phyloP scores from a whole-genome alignment of 2,797 vertebrate genomes.

The Simalia tracyae region DNA sequence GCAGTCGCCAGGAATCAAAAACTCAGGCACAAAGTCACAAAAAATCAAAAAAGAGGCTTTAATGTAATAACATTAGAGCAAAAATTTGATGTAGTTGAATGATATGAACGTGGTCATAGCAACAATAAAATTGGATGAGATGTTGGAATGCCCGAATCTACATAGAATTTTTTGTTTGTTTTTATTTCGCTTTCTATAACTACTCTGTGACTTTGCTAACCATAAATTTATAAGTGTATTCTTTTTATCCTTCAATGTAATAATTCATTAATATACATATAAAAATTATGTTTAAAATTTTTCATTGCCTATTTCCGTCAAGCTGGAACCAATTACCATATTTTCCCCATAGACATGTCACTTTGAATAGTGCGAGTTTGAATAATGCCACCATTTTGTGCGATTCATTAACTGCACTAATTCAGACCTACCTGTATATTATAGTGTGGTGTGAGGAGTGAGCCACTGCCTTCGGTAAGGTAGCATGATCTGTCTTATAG shows the following conservation, averaged over 20 bases:
- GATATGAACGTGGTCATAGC: not conserved
- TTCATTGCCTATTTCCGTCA: not conserved
- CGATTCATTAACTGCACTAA: not conserved
- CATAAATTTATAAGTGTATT: not conserved
- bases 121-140: not conserved
- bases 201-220: not conserved
- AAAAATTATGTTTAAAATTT: not conserved
- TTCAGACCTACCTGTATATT: not conserved
- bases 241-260: not conserved
- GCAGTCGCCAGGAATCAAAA: not conserved
- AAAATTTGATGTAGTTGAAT: not conserved
- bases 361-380: not conserved
- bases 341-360: not conserved
- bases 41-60: not conserved
- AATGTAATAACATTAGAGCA: not conserved
- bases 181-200: not conserved
- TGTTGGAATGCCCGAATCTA: not conserved
- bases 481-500: not conserved
- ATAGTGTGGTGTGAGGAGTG: not conserved
- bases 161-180: not conserved
- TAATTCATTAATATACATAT: not conserved
- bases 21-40: not conserved
- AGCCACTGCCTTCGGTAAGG: not conserved
- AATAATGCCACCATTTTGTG: not conserved
- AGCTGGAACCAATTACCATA: not conserved